Evolutionary conservation across 2,797 vertebrate species (phyloP), one percentile per base, ranked within the genome.

Genomic region (Anas acuta): DNA sequence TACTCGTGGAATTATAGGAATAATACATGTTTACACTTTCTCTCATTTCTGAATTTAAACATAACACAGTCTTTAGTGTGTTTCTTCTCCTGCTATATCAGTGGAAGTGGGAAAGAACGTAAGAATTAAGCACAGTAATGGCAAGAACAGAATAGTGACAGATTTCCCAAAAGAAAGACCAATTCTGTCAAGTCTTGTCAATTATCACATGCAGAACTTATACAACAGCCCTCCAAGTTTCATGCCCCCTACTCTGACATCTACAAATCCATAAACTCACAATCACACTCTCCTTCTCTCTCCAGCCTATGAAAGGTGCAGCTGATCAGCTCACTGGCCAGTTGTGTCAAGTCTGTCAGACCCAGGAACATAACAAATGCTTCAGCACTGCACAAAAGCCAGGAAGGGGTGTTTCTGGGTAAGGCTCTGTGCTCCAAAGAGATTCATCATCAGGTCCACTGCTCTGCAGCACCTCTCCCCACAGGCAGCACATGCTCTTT

Each of bases 261-360:
- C 2, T 11, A 20, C 23, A 87, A 76, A 65, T 49, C 35, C 30
- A 70, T 2, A 7, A 73, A 70, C 9, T 65, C 51, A 9, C 0
- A 0, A 30, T 41, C 83, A 11, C 0, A 0, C 26, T 37, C 86
- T 61, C 35, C 17, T 8, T 47, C 20, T 65, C 17, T 30, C 49
- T 33, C 17, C 39, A 54, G 51, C 41, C 41, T 4, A 57, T 8
- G 33, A 26, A 69, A 57, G 35, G 41, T 7, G 25, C 0, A 1
- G 9, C n/a, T 77, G 56, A 86, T 41, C 43, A 72, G 51, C 17
- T 69, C 65, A 41, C 14, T 37, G 49, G 76, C n/a, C 47, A 21
- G 22, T 18, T 43, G 9, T 25, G 28, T 37, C 30, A 73, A 65
- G 28, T 21, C 35, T 53, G 15, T 25, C 13, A 80, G 65, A 57